Conservation (phyloP, 1,140 invertebrate species). For the Orchesella cincta region DNA sequence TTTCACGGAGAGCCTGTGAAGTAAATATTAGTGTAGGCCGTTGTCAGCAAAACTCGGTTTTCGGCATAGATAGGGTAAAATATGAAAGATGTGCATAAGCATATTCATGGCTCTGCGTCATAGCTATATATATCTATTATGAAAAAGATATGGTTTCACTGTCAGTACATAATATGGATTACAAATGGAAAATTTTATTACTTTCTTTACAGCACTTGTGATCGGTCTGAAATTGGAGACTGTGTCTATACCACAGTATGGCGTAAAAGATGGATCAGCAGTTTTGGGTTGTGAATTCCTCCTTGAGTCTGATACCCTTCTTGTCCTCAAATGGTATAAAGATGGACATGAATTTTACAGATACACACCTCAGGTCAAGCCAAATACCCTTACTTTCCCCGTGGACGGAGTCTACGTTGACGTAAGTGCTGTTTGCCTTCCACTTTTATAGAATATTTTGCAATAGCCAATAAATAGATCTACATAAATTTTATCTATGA, state of each 20-base stretch:
- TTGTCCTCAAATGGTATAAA: conserved; percentile 47
- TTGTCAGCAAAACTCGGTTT: no score
- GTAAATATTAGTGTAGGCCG: no score
- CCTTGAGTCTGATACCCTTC: conserved; percentile 41
- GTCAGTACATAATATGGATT: neutral
- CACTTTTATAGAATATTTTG: neutral
- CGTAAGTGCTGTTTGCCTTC: conserved; percentile 38
- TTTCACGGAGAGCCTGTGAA: no score
- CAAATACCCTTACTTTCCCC: conserved; percentile 41
- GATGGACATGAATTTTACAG: conserved; percentile 45
- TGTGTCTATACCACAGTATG: conserved; percentile 45
- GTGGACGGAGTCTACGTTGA: conserved; percentile 46
- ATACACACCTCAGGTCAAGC: conserved; percentile 29
- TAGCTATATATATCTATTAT: neutral
- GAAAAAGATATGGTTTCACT: neutral
- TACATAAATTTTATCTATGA: no score
- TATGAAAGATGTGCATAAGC: neutral
- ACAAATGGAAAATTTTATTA: conserved; percentile 15
- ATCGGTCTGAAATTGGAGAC: conserved; percentile 44
- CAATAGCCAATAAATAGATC: no score
- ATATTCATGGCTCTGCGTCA: neutral
- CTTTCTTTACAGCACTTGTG: conserved; percentile 29
- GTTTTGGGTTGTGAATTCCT: conserved; percentile 42
- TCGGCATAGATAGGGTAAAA: no score
- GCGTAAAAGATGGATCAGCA: conserved; percentile 37